A percentile compares a stretch with the other conserved stretches of the same genome.
phyloP scores from a whole-genome alignment of 2,888 invertebrate genomes.

The Dione vanillae region DNA sequence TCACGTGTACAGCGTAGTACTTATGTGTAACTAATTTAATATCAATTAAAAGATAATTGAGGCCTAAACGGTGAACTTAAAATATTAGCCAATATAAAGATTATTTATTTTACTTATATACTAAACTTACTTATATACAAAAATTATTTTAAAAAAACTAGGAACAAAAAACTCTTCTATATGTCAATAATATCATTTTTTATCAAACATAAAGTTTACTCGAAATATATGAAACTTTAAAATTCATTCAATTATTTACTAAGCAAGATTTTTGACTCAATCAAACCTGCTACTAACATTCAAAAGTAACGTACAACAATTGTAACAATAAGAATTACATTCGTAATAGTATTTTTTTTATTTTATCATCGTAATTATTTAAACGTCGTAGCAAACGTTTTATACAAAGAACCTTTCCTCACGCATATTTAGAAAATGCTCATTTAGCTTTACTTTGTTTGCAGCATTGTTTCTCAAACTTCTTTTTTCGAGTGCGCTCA shows the following conservation, averaged over 20 bases:
- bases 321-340: slow-evolving; percentile 4
- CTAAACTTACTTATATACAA: no score
- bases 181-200: slow-evolving; percentile 1
- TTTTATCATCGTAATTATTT: slow-evolving; percentile 16
- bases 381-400: slow-evolving; percentile 17
- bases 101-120: neutral
- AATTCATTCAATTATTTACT: neutral
- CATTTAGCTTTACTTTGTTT: slow-evolving; percentile 38
- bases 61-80: neutral
- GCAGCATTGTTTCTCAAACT: slow-evolving; percentile 35
- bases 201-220: neutral
- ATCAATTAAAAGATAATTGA: neutral
- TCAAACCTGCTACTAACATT: neutral
- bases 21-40: neutral
- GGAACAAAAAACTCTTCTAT: neutral
- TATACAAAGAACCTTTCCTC: slow-evolving; percentile 32
- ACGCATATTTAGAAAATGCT: slow-evolving; percentile 38
- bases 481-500: slow-evolving; percentile 36
- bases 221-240: no score
- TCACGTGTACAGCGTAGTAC: neutral
- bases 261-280: neutral
- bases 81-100: neutral
- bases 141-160: neutral
- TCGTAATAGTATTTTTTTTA: neutral
- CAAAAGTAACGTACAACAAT: neutral